phyloP scores from a whole-genome alignment of 1,140 invertebrate genomes.

The Diprion similis region DNA sequence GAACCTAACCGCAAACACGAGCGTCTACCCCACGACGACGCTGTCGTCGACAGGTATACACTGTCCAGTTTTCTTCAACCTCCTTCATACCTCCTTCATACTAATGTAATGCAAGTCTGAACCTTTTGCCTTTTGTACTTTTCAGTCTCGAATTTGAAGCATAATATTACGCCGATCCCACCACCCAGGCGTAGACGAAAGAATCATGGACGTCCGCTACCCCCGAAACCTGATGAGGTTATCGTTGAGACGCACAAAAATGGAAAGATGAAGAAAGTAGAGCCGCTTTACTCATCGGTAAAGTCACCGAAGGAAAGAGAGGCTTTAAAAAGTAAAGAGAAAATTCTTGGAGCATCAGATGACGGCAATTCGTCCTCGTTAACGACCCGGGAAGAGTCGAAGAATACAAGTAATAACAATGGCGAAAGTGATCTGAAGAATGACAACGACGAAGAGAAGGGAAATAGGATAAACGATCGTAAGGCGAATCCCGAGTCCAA shows the following conservation, averaged over 20 bases:
- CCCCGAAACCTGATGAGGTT: constrained; percentile 52
- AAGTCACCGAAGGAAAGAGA: constrained; percentile 21
- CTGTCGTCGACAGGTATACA: constrained; percentile 40
- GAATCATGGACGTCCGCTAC: constrained; percentile 50
- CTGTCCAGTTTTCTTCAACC: not conserved
- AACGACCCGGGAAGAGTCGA: not conserved
- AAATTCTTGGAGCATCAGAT: not conserved
- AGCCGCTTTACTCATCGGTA: constrained; percentile 52
- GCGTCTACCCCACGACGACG: constrained; percentile 33
- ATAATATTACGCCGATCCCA: constrained; percentile 45
- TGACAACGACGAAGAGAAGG: not conserved
- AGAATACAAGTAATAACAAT: constrained; percentile 23
- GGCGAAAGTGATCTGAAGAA: constrained; percentile 8
- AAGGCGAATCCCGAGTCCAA: not conserved
- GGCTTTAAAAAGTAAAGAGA: not conserved
- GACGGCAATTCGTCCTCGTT: not conserved
- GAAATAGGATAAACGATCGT: not conserved
- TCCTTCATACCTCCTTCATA: not conserved
- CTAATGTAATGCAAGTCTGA: not conserved
- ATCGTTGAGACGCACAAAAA: constrained; percentile 17
- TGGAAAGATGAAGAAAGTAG: constrained; percentile 28
- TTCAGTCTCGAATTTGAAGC: constrained; percentile 47
- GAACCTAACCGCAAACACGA: constrained; percentile 52
- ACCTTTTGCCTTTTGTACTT: not conserved
- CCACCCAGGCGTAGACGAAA: constrained; percentile 51